phyloP scores from a whole-genome alignment of 2,113 vertebrate genomes.

The Triplophysa tibetana region DNA sequence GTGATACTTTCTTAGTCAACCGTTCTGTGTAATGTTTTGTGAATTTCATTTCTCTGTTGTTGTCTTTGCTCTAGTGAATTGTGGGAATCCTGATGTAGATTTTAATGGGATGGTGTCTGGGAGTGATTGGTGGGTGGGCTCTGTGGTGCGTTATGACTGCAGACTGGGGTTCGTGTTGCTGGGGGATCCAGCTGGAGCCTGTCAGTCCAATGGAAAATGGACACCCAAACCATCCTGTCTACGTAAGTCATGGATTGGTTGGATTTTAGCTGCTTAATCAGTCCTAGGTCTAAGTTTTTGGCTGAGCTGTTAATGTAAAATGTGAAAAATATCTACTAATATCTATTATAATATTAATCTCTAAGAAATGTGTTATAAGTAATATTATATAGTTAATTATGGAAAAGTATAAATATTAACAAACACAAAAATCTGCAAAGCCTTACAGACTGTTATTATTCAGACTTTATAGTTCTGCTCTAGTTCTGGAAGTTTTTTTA shows the following conservation, averaged over 20 bases:
- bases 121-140: conserved; percentile 85
- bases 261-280: neutral
- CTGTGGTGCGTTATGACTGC: conserved; percentile 79
- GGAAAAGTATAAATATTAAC: neutral
- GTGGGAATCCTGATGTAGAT: conserved; percentile 78
- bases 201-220: conserved; percentile 77
- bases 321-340: no score
- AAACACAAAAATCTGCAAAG: neutral
- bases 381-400: no score
- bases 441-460: neutral
- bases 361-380: no score
- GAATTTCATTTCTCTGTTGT: neutral
- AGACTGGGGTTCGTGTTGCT: conserved; percentile 77
- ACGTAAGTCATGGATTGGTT: conserved; percentile 66
- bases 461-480: no score
- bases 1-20: neutral
- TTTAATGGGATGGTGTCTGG: conserved; percentile 71
- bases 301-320: no score
- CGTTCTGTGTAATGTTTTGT: neutral
- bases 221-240: conserved; percentile 77
- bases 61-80: conserved; percentile 74
- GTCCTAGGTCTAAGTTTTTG: no score
- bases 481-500: no score
- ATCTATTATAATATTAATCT: no score
- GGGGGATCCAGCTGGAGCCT: conserved; percentile 73